Conservation (phyloP, 2,797 vertebrate genomes). For the Catamblyrhynchus diadema region DNA sequence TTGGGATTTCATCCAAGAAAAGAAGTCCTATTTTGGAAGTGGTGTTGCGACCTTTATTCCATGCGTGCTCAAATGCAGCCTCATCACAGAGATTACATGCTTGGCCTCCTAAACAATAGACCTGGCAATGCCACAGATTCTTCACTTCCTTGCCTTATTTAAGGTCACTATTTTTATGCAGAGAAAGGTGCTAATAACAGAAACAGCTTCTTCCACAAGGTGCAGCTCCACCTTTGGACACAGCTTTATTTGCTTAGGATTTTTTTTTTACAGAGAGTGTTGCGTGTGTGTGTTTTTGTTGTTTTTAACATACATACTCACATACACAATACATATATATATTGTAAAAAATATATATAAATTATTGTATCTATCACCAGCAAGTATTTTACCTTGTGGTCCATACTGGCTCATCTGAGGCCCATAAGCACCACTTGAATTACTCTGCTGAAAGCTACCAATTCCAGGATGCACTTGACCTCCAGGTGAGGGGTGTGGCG, state of each 20-base stretch:
- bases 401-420: slow-evolving; percentile 91
- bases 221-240: background rate
- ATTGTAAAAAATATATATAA: background rate
- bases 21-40: slow-evolving; percentile 7
- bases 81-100: background rate
- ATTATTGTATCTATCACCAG: background rate
- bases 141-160: slow-evolving; percentile 6
- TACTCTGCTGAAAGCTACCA: slow-evolving; percentile 86
- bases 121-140: background rate
- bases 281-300: background rate
- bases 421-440: slow-evolving; percentile 85
- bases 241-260: background rate
- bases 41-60: background rate
- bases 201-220: background rate
- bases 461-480: slow-evolving; percentile 88
- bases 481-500: slow-evolving; percentile 88
- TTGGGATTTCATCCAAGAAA: slow-evolving; percentile 32
- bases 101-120: background rate
- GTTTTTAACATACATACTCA: background rate
- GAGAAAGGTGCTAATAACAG: background rate
- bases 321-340: background rate
- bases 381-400: slow-evolving; percentile 84
- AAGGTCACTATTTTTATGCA: slow-evolving; percentile 13
- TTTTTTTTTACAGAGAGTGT: background rate
- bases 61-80: background rate